Percentiles rank a stretch among this genome's conserved stretches.
phyloP scores from a whole-genome alignment of 2,797 vertebrate species.

The Mionectes olivaceus region DNA sequence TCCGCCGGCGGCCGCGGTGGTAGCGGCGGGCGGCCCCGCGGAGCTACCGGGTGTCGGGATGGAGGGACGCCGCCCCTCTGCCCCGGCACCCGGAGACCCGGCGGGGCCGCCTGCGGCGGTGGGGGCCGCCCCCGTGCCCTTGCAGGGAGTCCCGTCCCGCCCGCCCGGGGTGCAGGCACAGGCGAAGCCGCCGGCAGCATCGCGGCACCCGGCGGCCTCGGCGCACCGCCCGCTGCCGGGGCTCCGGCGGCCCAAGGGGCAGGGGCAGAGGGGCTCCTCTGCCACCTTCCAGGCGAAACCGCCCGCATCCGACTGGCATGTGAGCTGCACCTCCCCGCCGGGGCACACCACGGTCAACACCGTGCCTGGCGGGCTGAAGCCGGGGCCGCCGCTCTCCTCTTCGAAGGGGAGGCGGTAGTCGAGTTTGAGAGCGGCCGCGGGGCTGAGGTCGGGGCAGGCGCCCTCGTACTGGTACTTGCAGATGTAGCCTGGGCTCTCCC shows the following conservation, averaged over 20 bases:
- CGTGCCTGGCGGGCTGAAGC: conserved; percentile 74
- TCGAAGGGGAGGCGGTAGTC: conserved; percentile 65
- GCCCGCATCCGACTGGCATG: conserved; percentile 61
- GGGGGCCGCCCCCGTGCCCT: background rate
- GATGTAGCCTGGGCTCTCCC: conserved; percentile 73
- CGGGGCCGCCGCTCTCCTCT: conserved; percentile 38
- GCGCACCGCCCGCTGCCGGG: conserved; percentile 22
- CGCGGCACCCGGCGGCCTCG: conserved; percentile 12
- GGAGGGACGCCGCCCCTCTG: background rate
- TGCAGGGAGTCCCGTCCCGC: background rate
- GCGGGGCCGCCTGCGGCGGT: background rate
- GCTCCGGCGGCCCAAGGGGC: conserved; percentile 39
- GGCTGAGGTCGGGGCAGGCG: conserved; percentile 56
- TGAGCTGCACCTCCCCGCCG: conserved; percentile 43
- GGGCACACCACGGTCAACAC: conserved; percentile 74
- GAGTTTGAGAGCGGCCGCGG: conserved; percentile 26
- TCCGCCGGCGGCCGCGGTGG: background rate
- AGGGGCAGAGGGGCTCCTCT: conserved; percentile 37
- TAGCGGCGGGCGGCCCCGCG: background rate
- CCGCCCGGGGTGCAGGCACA: conserved; percentile 45
- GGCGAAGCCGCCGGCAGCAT: conserved; percentile 31
- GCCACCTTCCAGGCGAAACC: conserved; percentile 45
- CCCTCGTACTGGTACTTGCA: conserved; percentile 77
- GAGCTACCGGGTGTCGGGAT: background rate
- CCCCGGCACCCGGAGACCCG: background rate